Evolutionary conservation across 53 echinoderm and acorn worm genomes (phyloP).

Genomic region (Holothuria leucospilota): DNA sequence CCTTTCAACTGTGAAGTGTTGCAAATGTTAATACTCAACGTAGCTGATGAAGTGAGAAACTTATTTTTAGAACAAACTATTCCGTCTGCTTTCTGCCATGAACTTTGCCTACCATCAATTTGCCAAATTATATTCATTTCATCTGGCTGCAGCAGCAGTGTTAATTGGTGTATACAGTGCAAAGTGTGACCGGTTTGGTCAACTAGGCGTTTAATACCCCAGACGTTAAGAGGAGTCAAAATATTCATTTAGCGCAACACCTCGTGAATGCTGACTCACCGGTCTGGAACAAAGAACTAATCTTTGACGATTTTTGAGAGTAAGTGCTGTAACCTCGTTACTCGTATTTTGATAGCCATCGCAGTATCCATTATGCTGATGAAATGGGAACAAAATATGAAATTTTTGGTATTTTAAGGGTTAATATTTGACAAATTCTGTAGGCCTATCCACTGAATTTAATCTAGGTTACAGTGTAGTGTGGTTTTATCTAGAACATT

Average conservation of each 20-base stretch:
- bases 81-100: too few relatives aligned
- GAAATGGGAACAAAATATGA: slow-evolving; percentile 32
- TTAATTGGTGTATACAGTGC: not conserved
- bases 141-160: not conserved
- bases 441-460: too few relatives aligned
- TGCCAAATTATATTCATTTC: slow-evolving; percentile 22
- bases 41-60: too few relatives aligned
- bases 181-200: slow-evolving; percentile 18
- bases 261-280: slow-evolving; percentile 1
- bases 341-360: slow-evolving; percentile 31
- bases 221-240: slow-evolving; percentile 35
- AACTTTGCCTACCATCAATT: slow-evolving; percentile 1
- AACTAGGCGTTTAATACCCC: slow-evolving; percentile 28
- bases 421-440: too few relatives aligned
- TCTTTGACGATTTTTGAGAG: not conserved
- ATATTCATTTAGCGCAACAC: slow-evolving; percentile 47
- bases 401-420: not conserved
- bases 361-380: slow-evolving; percentile 38
- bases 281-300: slow-evolving; percentile 11
- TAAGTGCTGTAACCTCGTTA: slow-evolving; percentile 47
- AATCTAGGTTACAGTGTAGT: too few relatives aligned
- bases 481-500: too few relatives aligned
- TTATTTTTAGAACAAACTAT: too few relatives aligned
- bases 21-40: too few relatives aligned
- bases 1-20: too few relatives aligned